A percentile compares a stretch with the other conserved stretches of the same genome.
phyloP scores from a whole-genome alignment of 2,888 invertebrate genomes.

The Cinara cedri region DNA sequence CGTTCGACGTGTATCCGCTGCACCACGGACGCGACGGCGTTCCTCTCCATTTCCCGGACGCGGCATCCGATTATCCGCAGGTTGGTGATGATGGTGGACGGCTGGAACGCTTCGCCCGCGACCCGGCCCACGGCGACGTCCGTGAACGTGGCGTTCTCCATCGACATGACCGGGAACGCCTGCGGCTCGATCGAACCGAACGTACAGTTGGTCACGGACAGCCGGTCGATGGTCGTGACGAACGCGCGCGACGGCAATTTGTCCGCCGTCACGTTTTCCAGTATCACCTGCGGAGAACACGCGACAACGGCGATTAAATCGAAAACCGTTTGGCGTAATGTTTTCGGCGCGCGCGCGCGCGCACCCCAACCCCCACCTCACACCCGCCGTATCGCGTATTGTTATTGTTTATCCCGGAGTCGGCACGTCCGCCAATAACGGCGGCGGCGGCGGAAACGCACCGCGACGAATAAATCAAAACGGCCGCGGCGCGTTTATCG shows the following conservation, averaged over 20 bases:
- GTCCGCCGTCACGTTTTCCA: slow-evolving; percentile 20
- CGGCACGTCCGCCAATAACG: too few species aligned
- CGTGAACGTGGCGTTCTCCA: slow-evolving; percentile 24
- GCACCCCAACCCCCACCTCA: too few species aligned
- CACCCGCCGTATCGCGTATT: background rate
- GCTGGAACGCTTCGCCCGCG: slow-evolving; percentile 24
- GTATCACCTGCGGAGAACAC: background rate
- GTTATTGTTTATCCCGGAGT: too few species aligned
- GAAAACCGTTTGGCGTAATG: background rate
- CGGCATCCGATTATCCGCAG: slow-evolving; percentile 15
- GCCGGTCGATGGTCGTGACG: slow-evolving; percentile 16
- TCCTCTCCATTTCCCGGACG: slow-evolving; percentile 11
- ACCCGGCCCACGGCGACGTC: slow-evolving; percentile 24
- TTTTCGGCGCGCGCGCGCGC: too few species aligned
- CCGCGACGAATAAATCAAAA: background rate
- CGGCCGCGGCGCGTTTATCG: background rate
- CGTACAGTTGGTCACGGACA: slow-evolving; percentile 23
- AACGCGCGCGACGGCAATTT: slow-evolving; percentile 45
- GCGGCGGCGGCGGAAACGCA: too few species aligned
- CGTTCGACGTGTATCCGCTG: slow-evolving; percentile 28
- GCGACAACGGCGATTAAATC: too few species aligned
- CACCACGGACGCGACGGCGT: slow-evolving; percentile 20
- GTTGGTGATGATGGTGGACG: background rate
- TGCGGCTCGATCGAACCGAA: slow-evolving; percentile 18
- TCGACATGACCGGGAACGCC: slow-evolving; percentile 27